phyloP scores from a whole-genome alignment of 2,888 invertebrate species.

The Cataglyphis cursor region DNA sequence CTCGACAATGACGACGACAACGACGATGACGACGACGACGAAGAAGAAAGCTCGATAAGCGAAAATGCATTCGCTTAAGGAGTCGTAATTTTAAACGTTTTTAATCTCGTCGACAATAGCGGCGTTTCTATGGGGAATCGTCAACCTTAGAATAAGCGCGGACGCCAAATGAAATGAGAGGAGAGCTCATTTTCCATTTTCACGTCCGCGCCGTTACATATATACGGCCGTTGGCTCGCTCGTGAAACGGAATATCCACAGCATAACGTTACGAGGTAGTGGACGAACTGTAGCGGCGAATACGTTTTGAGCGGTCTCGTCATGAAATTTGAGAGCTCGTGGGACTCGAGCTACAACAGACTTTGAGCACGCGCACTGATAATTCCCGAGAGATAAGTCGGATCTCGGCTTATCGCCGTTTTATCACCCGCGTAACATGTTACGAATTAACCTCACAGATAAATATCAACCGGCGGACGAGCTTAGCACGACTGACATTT shows the following conservation, averaged over 20 bases:
- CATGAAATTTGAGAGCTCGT: constrained; percentile 43
- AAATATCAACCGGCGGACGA: constrained; percentile 31
- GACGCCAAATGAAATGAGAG: constrained; percentile 17
- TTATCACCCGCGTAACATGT: constrained; percentile 53
- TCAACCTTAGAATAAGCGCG: constrained; percentile 33
- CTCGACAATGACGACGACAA: background rate
- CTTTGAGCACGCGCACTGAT: constrained; percentile 39
- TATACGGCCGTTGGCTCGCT: constrained; percentile 34
- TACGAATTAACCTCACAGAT: constrained; percentile 50
- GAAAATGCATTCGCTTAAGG: constrained; percentile 57
- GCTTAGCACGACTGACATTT: constrained; percentile 9
- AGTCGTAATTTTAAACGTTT: constrained; percentile 68
- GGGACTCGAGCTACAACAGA: background rate
- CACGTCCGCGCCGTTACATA: constrained; percentile 47
- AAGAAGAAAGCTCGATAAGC: constrained; percentile 48
- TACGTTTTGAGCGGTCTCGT: constrained; percentile 30
- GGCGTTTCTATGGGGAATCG: constrained; percentile 62
- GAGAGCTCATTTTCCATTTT: constrained; percentile 52
- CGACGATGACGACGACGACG: background rate
- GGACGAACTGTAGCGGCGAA: background rate
- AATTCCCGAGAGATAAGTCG: constrained; percentile 47
- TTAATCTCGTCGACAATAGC: constrained; percentile 70
- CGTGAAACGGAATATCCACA: constrained; percentile 40
- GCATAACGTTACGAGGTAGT: constrained; percentile 25
- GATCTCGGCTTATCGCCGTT: constrained; percentile 42